Evolutionary conservation across 92 coral and sea anemone species (phyloP).

Genomic region (Palythoa grandiflora): DNA sequence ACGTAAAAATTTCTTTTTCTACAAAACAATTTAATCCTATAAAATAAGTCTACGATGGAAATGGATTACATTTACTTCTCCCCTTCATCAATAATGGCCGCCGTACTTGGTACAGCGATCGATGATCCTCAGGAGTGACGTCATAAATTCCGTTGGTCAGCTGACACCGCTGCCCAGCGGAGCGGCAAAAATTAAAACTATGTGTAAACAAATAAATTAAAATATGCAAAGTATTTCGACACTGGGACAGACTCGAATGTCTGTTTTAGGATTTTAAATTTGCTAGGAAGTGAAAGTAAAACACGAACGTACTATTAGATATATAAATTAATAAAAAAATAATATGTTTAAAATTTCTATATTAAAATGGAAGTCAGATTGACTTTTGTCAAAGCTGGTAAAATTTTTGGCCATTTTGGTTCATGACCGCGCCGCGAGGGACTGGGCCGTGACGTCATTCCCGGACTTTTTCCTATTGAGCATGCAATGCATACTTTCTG

Average conservation of each 20-base stretch:
- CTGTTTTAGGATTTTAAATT: background rate
- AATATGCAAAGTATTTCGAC: background rate
- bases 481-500: too few species aligned
- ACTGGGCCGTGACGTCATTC: too few species aligned
- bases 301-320: too few species aligned
- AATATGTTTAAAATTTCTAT: too few species aligned
- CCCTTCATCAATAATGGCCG: constrained; percentile 74
- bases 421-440: too few species aligned
- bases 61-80: constrained; percentile 56
- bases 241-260: background rate
- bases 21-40: constrained; percentile 17
- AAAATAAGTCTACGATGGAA: constrained; percentile 66
- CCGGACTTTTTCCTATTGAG: too few species aligned
- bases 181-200: background rate
- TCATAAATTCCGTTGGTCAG: constrained; percentile 73
- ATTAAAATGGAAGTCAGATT: too few species aligned
- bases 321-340: too few species aligned
- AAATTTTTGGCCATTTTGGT: too few species aligned
- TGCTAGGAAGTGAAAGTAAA: background rate
- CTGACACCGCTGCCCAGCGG: constrained; percentile 1
- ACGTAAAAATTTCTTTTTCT: background rate
- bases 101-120: constrained; percentile 54
- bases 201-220: background rate
- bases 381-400: too few species aligned
- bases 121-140: constrained; percentile 64